Evolutionary conservation across 1,140 invertebrate species (phyloP).

Genomic region (Odontomachus brunneus): DNA sequence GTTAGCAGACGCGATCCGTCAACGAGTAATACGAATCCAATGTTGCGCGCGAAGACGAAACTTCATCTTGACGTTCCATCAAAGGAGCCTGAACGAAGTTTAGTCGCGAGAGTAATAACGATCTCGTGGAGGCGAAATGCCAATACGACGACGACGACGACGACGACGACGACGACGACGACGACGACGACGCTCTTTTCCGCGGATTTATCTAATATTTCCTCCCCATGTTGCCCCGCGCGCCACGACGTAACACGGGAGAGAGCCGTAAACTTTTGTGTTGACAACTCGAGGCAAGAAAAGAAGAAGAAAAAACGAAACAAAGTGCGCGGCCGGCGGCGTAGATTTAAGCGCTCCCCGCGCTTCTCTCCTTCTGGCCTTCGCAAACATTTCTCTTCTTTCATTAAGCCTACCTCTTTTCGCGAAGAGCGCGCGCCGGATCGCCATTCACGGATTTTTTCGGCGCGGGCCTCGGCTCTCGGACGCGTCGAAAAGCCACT

Average conservation of each 20-base stretch:
- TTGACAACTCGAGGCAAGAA: background rate
- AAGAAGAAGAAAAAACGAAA: background rate
- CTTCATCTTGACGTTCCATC: constrained; percentile 7
- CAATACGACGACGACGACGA: constrained; percentile 8
- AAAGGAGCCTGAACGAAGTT: constrained; percentile 22
- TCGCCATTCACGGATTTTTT: constrained; percentile 66
- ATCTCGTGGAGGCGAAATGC: constrained; percentile 3
- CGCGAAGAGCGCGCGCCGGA: constrained; percentile 23
- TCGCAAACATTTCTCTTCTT: constrained; percentile 72
- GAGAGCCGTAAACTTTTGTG: constrained; percentile 18
- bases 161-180: constrained; percentile 3
- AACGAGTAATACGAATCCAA: background rate
- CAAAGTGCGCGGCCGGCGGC: background rate
- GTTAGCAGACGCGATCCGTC: background rate
- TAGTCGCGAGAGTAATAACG: constrained; percentile 7
- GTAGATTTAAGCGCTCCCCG: constrained; percentile 22
- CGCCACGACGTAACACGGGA: background rate
- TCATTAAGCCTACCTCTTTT: constrained; percentile 68
- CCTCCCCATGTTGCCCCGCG: background rate
- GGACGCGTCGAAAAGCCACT: constrained; percentile 69
- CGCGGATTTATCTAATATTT: constrained; percentile 4
- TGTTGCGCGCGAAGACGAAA: background rate
- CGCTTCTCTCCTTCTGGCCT: constrained; percentile 36
- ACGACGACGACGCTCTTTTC: background rate
- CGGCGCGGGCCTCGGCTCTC: constrained; percentile 22